Conservation (phyloP, 1,140 invertebrate genomes). For the Pogonomyrmex californicus region DNA sequence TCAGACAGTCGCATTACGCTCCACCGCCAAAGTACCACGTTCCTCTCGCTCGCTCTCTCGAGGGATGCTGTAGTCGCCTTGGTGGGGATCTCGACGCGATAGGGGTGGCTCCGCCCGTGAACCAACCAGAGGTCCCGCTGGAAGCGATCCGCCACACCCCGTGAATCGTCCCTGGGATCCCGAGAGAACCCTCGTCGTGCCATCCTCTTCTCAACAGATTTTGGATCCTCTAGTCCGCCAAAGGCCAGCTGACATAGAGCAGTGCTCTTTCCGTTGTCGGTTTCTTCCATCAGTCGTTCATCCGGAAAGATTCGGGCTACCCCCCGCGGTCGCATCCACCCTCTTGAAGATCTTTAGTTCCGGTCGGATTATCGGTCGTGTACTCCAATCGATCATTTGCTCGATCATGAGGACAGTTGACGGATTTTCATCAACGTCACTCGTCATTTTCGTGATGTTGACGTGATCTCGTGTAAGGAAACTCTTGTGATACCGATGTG, state of each 20-base stretch:
- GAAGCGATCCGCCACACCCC: conserved; percentile 85
- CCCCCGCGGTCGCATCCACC: conserved; percentile 51
- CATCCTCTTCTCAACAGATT: conserved; percentile 85
- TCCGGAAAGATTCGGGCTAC: conserved; percentile 16
- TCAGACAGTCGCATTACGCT: conserved; percentile 65
- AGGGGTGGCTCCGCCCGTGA: conserved; percentile 86
- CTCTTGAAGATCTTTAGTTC: neutral
- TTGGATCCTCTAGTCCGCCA: conserved; percentile 85
- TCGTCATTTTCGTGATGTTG: conserved; percentile 52
- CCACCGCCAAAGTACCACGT: conserved; percentile 51
- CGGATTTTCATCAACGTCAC: neutral
- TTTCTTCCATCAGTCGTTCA: conserved; percentile 59
- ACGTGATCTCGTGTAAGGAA: conserved; percentile 52
- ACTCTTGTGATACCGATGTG: conserved; percentile 66
- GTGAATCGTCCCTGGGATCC: conserved; percentile 82
- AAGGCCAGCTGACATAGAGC: conserved; percentile 85
- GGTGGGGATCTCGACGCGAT: conserved; percentile 79
- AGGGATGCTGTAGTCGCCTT: conserved; percentile 79
- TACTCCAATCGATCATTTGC: conserved; percentile 59
- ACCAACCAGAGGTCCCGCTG: conserved; percentile 85
- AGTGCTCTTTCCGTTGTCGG: conserved; percentile 75
- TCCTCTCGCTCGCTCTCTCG: conserved; percentile 64
- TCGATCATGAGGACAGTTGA: conserved; percentile 53
- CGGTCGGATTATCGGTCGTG: conserved; percentile 25
- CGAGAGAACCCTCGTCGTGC: conserved; percentile 83